A percentile compares a stretch with the other conserved stretches of the same genome.
phyloP scores from a whole-genome alignment of 2,797 vertebrate genomes.

The Bucorvus abyssinicus region DNA sequence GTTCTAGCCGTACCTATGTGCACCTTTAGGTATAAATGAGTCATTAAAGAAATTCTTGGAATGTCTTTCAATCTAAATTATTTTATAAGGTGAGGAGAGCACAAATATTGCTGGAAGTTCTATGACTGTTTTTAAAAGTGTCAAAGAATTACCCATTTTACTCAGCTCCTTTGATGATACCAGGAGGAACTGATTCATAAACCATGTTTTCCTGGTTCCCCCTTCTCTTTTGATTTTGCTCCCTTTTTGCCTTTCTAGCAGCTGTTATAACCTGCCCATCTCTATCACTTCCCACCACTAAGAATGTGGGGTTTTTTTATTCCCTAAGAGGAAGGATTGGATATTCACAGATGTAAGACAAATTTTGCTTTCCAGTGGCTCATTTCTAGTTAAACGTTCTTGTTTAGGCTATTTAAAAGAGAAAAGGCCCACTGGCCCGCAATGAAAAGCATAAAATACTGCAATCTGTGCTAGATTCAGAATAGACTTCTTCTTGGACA shows the following conservation, averaged over 20 bases:
- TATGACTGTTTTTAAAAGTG: neutral
- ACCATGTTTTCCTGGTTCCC: neutral
- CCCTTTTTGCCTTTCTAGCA: neutral
- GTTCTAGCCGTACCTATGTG: neutral
- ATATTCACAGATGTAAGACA: neutral
- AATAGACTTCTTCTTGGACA: neutral
- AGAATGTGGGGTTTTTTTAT: neutral
- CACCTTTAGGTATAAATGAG: neutral
- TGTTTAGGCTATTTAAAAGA: neutral
- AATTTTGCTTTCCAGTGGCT: neutral
- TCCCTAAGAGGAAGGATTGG: rapidly evolving
- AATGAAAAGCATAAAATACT: neutral
- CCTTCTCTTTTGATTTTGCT: neutral
- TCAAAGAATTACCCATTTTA: neutral
- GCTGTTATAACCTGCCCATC: neutral
- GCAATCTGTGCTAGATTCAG: neutral
- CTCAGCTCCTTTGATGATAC: neutral
- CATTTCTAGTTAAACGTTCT: neutral
- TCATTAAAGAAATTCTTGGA: neutral
- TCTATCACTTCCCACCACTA: neutral
- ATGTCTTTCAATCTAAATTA: neutral
- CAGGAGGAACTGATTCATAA: neutral
- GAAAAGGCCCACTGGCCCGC: rapidly evolving
- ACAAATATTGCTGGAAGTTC: neutral
- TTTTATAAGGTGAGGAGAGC: neutral